Percentiles rank a stretch among this genome's conserved stretches.
Evolutionary conservation across 2,888 invertebrate genomes (phyloP).

Genomic region (Dasypolia templi): DNA sequence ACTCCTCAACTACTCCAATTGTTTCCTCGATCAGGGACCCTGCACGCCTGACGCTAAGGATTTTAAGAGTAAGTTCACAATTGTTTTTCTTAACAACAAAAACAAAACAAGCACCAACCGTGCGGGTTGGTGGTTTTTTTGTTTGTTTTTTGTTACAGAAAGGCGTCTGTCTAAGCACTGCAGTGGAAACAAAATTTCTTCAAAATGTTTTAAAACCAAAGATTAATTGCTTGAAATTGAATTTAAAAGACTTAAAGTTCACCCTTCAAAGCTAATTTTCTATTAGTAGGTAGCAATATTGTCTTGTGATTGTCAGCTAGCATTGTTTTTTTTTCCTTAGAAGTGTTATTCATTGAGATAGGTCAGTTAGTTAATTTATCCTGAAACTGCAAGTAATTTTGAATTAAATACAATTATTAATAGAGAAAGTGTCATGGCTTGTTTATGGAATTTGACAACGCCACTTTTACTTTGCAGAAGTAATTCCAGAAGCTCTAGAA

Average conservation of each 20-base stretch:
- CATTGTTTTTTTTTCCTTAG: neutral
- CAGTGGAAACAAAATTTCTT: neutral
- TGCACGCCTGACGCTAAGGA: constrained; percentile 94
- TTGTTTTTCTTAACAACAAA: neutral
- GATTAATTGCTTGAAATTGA: neutral
- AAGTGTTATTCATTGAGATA: neutral
- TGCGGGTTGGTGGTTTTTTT: neutral
- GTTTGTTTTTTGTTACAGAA: neutral
- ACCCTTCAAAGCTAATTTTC: neutral
- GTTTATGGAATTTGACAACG: no score
- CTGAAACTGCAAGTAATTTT: neutral
- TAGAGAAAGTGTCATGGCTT: neutral
- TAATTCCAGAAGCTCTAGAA: constrained; percentile 92
- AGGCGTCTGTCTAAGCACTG: neutral
- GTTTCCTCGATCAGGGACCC: constrained; percentile 92
- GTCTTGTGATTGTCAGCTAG: no score
- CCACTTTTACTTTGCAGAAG: constrained; percentile 86
- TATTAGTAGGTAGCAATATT: neutral
- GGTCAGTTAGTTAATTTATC: neutral
- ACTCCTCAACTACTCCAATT: constrained; percentile 92
- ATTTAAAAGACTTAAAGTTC: no score
- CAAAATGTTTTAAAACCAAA: neutral
- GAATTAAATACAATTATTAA: neutral
- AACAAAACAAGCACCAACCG: neutral
- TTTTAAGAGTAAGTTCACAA: constrained; percentile 91